Evolutionary conservation across 2,888 invertebrate species (phyloP), one percentile per base, ranked within the genome.

Genomic region (Aleiodes leptofemur): DNA sequence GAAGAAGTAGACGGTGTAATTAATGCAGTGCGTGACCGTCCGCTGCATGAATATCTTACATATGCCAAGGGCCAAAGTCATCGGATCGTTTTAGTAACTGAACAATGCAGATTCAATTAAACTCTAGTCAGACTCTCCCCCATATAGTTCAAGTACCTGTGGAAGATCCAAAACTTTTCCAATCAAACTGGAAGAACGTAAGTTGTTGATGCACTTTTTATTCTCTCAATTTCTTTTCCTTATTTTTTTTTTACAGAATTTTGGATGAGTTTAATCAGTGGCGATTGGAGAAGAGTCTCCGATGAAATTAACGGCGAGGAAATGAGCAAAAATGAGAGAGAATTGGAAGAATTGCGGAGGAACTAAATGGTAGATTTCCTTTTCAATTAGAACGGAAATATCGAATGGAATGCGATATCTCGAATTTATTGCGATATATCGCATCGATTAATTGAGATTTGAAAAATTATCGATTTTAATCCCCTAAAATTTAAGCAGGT

Each of bases 61-160:
- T 57, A 57, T 57, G 57, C 57, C 57, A 56, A 56, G 56, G 56
- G 56, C 23, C 29, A 29, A 56, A 56, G 56, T 23, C 56, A 29
- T 11, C 56, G 1, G 29, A 57, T 23, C 31, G 57, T 31, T 57
- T 31, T 31, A 13, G 57, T 23, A 29, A 57, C 57, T 71, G 73
- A 80, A 83, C 81, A 81, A 86, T 86, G 83, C 83, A 84, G 82
- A 86, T 86, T 86, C 83, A 84, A 86, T 86, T 84, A 85, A 86
- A 86, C 81, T 83, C 81, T 69, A 74, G 59, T 71, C 71, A 34
- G 34, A 34, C 81, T 77, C 78, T 80, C 81, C 11, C 31, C 9
- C 57, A 29, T 31, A 13, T 11, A 31, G 13, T 34, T 34, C 13
- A 11, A 3, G 3, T 31, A 31, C 57, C 13, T 29, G 57, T 29